A percentile compares a stretch with the other conserved stretches of the same genome.
Conservation (phyloP, 1,140 invertebrate genomes). For the Propsilocerus akamusi region DNA sequence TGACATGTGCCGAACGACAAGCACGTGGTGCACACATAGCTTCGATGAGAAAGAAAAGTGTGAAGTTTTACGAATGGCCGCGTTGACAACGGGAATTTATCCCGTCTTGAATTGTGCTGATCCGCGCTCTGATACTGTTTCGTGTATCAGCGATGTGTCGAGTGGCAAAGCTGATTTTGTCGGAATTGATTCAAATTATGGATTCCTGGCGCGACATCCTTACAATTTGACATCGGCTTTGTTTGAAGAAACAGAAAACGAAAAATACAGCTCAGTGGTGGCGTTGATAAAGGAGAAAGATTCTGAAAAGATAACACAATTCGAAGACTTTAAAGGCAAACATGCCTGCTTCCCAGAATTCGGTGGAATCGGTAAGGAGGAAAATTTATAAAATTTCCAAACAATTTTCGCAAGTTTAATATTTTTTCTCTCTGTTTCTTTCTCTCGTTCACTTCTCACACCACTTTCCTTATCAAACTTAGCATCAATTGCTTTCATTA, state of each 20-base stretch:
- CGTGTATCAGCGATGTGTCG: slow-evolving; percentile 40
- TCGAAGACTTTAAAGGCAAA: slow-evolving; percentile 32
- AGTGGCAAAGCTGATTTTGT: slow-evolving; percentile 42
- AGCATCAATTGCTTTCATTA: slow-evolving; percentile 39
- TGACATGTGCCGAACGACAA: slow-evolving; percentile 8
- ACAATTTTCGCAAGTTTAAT: not conserved
- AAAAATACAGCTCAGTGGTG: slow-evolving; percentile 26
- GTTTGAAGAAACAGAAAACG: slow-evolving; percentile 29
- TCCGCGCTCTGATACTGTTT: slow-evolving; percentile 22
- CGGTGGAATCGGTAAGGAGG: slow-evolving; percentile 32
- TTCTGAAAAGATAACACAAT: slow-evolving; percentile 26
- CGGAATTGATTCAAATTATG: slow-evolving; percentile 44
- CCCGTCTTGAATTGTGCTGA: slow-evolving; percentile 20
- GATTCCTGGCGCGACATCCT: slow-evolving; percentile 41
- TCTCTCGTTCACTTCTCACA: not conserved
- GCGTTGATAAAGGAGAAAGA: slow-evolving; percentile 34
- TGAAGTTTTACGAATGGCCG: not conserved
- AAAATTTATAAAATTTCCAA: not conserved
- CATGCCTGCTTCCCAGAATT: slow-evolving; percentile 45
- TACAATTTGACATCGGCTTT: slow-evolving; percentile 32
- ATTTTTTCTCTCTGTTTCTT: not conserved
- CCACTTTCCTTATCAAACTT: slow-evolving; percentile 4
- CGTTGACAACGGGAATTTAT: not conserved
- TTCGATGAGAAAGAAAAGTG: slow-evolving; percentile 7
- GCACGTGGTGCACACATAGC: slow-evolving; percentile 6